Percentiles rank a stretch among this genome's conserved stretches.
phyloP scores from a whole-genome alignment of 2,113 vertebrate genomes.

The Gallinago paraguaiae region DNA sequence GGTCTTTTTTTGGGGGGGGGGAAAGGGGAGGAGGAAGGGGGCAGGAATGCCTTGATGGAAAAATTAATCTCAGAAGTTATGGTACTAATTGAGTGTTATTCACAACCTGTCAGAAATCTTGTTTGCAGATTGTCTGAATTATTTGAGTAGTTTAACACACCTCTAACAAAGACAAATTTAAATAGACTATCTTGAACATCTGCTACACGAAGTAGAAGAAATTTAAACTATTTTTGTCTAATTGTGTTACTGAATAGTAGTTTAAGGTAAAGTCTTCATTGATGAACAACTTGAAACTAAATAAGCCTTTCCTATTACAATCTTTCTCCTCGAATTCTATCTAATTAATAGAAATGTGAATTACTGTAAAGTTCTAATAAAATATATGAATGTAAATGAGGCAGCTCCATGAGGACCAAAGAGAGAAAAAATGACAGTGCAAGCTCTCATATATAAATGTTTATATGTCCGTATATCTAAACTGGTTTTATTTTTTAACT shows the following conservation, averaged over 20 bases:
- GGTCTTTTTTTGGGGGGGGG: neutral
- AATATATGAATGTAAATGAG: neutral
- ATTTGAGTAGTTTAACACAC: constrained; percentile 53
- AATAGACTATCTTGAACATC: constrained; percentile 53
- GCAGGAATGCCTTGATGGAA: neutral
- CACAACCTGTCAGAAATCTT: constrained; percentile 63
- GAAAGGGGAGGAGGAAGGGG: no score
- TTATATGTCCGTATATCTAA: neutral
- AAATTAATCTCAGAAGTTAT: constrained; percentile 51
- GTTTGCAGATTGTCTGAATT: constrained; percentile 70
- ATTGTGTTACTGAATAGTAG: neutral
- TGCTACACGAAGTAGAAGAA: constrained; percentile 22
- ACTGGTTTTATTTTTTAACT: neutral
- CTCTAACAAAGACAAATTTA: constrained; percentile 58
- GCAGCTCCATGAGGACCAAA: neutral
- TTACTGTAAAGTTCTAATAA: neutral
- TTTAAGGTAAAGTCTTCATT: constrained; percentile 12
- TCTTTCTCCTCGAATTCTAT: neutral
- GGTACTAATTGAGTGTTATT: constrained; percentile 57
- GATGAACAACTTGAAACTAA: neutral
- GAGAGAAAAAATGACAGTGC: neutral
- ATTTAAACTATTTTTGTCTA: neutral
- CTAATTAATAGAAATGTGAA: neutral
- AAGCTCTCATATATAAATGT: neutral
- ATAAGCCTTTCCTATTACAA: neutral